Evolutionary conservation across 2,888 invertebrate genomes (phyloP), one percentile per base, ranked within the genome.

Genomic region (Leptinotarsa peninsularis): DNA sequence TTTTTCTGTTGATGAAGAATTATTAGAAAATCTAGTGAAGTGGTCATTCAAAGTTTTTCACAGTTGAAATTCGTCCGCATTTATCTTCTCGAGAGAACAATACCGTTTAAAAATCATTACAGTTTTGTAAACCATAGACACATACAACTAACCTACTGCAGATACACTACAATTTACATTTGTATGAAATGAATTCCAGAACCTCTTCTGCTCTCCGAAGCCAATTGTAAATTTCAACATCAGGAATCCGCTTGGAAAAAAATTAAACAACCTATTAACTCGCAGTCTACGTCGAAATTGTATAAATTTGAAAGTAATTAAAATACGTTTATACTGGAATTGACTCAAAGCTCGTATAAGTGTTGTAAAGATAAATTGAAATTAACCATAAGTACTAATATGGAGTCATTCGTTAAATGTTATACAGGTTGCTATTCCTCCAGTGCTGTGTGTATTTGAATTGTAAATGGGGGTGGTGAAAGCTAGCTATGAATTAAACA

Each of bases 291-390:
- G 79, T 83, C 81, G 80, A 84, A 87, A 86, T 86, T 86, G 86
- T 86, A 87, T 87, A 86, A 87, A 86, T 86, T 86, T 86, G 85
- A 85, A 85, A 85, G 81, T 82, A 84, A 86, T 86, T 86, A 86
- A 86, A 86, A 87, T 86, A 84, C 84, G 85, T 86, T 56, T 85
- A 84, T 84, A 83, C 82, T 81, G 43, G 83, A 82, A 85, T 82
- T 82, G 77, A 76, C 73, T 60, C 78, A 72, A 79, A 76, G 70
- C 72, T 67, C 70, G 70, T 74, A 63, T 71, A 72, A 81, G 78
- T 79, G 78, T 77, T 77, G 56, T 79, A 79, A 71, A 77, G 81
- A 77, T 78, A 78, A 80, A 80, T 80, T 79, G 78, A 78, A 82
- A 81, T 81, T 76, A 80, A 74, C 76, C 49, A 74, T 72, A 67